phyloP scores from a whole-genome alignment of 2,888 invertebrate genomes.

The Lepidonotus clava region DNA sequence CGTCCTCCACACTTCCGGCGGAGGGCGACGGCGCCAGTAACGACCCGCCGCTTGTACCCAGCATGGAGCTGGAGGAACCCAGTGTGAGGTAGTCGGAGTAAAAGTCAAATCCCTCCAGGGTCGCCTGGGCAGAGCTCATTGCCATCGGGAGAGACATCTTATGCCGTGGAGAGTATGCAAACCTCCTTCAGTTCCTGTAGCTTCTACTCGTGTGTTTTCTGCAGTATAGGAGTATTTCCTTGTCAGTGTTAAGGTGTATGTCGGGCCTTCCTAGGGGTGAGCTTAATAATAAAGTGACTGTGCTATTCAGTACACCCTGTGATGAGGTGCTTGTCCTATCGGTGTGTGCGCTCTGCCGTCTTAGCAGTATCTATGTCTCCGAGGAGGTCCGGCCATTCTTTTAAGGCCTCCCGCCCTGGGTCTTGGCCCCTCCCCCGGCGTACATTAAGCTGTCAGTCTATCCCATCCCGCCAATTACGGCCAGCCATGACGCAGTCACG shows the following conservation, averaged over 20 bases:
- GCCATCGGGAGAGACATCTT: slow-evolving; percentile 6
- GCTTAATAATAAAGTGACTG: too few species aligned
- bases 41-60: background rate
- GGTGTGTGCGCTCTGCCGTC: background rate
- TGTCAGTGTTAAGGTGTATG: background rate
- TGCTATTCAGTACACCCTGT: too few species aligned
- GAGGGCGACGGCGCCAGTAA: background rate
- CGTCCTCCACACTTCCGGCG: slow-evolving; percentile 7
- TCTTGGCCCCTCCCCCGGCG: slow-evolving; percentile 13
- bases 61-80: background rate
- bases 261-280: too few species aligned
- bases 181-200: too few species aligned
- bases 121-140: slow-evolving; percentile 23
- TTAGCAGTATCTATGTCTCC: background rate
- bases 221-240: background rate
- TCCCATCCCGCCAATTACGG: slow-evolving; percentile 40
- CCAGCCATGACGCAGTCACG: slow-evolving; percentile 8
- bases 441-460: slow-evolving; percentile 46
- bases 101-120: background rate
- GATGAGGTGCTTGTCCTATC: background rate
- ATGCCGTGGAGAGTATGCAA: background rate
- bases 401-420: background rate
- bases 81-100: background rate
- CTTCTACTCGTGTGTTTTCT: background rate
- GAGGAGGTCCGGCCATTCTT: background rate